phyloP scores from a whole-genome alignment of 2,888 invertebrate species.

The Hyppa rectilinea region DNA sequence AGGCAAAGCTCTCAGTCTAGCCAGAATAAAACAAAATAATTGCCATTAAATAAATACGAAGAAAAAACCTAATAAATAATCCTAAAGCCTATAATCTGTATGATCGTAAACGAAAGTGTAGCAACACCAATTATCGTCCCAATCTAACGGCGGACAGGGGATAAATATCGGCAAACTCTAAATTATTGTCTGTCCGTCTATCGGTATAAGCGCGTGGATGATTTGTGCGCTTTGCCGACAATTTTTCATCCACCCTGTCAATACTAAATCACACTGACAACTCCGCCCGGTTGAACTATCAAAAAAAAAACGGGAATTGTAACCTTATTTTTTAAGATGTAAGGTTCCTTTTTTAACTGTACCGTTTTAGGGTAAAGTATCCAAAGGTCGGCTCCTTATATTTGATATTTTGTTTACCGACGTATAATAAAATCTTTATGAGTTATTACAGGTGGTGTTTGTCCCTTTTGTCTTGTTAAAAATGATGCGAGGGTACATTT shows the following conservation, averaged over 20 bases:
- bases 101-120: slow-evolving; percentile 49
- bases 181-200: slow-evolving; percentile 71
- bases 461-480: slow-evolving; percentile 63
- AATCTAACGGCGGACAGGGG: slow-evolving; percentile 56
- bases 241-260: slow-evolving; percentile 77
- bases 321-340: slow-evolving; percentile 17
- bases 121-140: slow-evolving; percentile 63
- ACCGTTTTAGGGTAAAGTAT: slow-evolving; percentile 43
- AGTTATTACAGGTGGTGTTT: slow-evolving; percentile 61
- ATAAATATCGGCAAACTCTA: slow-evolving; percentile 73
- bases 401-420: slow-evolving; percentile 69
- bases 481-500: slow-evolving; percentile 54
- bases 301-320: slow-evolving; percentile 14
- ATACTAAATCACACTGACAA: slow-evolving; percentile 77
- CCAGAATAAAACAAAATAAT: slow-evolving; percentile 27
- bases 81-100: slow-evolving; percentile 16
- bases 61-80: slow-evolving; percentile 25
- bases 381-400: slow-evolving; percentile 60
- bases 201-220: slow-evolving; percentile 74
- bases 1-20: not conserved
- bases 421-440: slow-evolving; percentile 63
- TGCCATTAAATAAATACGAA: slow-evolving; percentile 1
- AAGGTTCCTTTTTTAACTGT: slow-evolving; percentile 41
- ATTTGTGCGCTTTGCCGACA: slow-evolving; percentile 75
- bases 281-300: slow-evolving; percentile 60